Base-by-base conservation (phyloP, 2,113 vertebrate species). In the Nycticorax nycticorax region DNA sequence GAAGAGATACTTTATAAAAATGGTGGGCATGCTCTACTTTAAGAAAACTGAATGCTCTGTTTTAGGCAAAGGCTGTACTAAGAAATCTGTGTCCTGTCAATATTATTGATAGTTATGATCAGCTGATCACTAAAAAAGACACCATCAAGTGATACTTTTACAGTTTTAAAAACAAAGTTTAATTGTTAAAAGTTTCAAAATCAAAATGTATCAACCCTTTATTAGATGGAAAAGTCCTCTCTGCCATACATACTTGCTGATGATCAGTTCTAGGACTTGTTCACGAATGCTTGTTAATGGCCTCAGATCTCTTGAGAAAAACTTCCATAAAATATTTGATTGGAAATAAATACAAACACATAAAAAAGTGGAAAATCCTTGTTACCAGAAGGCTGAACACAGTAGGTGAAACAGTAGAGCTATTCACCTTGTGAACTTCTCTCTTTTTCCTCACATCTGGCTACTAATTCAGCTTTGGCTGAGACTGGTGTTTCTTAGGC, bases 281-380 rank as follows among this genome's bases (percentile, higher is more conserved):
- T 86, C 20, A 73, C 76, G 4, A 93, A 72, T 76, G 48, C 39
- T 97, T 62, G 18, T 57, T 82, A 85, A 57, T 69, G 12, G 45
- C 62, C 71, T 97, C 73, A 88, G 45, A 87, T 91, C 47, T 93
- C 97, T 91, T 91, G 66, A 96, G 69, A 92, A 93, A 91, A 92
- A 53, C 23, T 55, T 85, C 23, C 59, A 39, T 97, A 96, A 98
- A 98, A 94, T 96, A 94, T 92, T 98, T 98, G 98, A 98, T 98
- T 98, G 98, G 95, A 98, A 99, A 98, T 98, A 95, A 93, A 95
- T 95, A 97, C 73, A 97, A 97, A 98, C 93, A 97, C 97, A 98
- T 82, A 50, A 85, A 93, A 94, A 97, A 86, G 56, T 92, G 89
- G 43, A 87, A 96, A 94, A 84, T 63, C 33, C 30, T 84, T 94